Evolutionary conservation across 1,140 invertebrate species (phyloP).

Genomic region (Tigriopus japonicus): DNA sequence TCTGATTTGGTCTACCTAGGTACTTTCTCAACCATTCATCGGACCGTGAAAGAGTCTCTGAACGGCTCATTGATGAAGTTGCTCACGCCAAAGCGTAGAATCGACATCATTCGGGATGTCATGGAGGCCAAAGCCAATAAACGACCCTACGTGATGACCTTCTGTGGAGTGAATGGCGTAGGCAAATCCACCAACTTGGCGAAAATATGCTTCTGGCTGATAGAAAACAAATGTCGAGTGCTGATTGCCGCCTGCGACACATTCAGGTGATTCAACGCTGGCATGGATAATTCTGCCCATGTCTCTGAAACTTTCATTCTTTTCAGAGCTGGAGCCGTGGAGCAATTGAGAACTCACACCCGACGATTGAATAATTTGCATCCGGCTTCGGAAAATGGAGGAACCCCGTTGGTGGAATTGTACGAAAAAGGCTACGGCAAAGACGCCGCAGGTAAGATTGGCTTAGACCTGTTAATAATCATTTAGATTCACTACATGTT

Average conservation of each 20-base stretch:
- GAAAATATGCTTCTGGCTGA: slow-evolving; percentile 98
- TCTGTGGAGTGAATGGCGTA: slow-evolving; percentile 99
- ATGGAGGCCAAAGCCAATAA: slow-evolving; percentile 59
- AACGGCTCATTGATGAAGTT: slow-evolving; percentile 73
- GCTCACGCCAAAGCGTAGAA: slow-evolving; percentile 74
- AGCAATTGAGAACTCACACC: slow-evolving; percentile 89
- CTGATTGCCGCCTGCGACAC: slow-evolving; percentile 98
- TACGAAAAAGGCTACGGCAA: slow-evolving; percentile 92
- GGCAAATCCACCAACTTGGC: slow-evolving; percentile 99
- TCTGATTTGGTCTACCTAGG: slow-evolving; percentile 28
- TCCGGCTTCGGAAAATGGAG: slow-evolving; percentile 45
- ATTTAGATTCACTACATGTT: no score
- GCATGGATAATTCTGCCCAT: no score
- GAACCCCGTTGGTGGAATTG: slow-evolving; percentile 61
- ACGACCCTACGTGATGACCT: slow-evolving; percentile 85
- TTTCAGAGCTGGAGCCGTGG: slow-evolving; percentile 86
- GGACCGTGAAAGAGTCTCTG: slow-evolving; percentile 56
- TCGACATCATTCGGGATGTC: slow-evolving; percentile 93
- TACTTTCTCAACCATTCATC: slow-evolving; percentile 75
- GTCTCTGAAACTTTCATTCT: no score
- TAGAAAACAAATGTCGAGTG: slow-evolving; percentile 90
- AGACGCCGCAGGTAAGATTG: slow-evolving; percentile 64
- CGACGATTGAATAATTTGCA: slow-evolving; percentile 85
- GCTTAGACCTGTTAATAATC: no score
- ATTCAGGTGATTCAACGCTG: slow-evolving; percentile 37